Evolutionary conservation across 2,797 vertebrate species (phyloP).

Genomic region (Enteromius paludinosus): DNA sequence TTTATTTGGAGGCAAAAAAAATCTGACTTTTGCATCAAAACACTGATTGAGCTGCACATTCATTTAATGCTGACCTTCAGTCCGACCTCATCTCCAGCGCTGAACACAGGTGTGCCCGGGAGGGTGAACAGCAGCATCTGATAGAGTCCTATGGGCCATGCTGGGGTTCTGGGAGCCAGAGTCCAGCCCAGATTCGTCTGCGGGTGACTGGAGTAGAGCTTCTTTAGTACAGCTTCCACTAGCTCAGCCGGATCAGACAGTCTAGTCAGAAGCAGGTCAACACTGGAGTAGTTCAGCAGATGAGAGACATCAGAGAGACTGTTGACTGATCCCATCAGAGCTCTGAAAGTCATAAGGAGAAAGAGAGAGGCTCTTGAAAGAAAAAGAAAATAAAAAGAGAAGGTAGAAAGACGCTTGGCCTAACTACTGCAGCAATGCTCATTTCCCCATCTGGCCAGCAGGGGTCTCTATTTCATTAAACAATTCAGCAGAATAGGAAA

Average conservation of each 20-base stretch:
- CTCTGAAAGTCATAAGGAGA: constrained; percentile 60
- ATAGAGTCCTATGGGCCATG: constrained; percentile 75
- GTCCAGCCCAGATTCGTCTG: constrained; percentile 74
- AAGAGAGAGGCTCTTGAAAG: neutral
- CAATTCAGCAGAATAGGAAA: neutral
- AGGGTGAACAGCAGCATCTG: constrained; percentile 87
- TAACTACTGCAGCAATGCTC: neutral
- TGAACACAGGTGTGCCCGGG: constrained; percentile 86
- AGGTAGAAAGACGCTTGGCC: neutral
- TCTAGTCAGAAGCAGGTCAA: constrained; percentile 75
- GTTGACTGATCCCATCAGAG: constrained; percentile 71
- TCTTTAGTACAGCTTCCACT: constrained; percentile 24
- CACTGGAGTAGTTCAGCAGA: constrained; percentile 69
- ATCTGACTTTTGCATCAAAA: neutral
- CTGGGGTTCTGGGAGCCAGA: constrained; percentile 62
- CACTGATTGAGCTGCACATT: neutral
- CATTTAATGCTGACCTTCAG: constrained; percentile 56
- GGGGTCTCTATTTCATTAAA: constrained; percentile 36
- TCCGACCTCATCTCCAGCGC: constrained; percentile 88
- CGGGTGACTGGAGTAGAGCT: constrained; percentile 44
- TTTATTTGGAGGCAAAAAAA: neutral
- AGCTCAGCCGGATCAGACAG: constrained; percentile 59
- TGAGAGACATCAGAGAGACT: constrained; percentile 36
- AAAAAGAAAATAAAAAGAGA: neutral
- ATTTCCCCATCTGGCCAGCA: constrained; percentile 18